phyloP scores from a whole-genome alignment of 2,888 invertebrate genomes.

The Xanthorhoe designata region DNA sequence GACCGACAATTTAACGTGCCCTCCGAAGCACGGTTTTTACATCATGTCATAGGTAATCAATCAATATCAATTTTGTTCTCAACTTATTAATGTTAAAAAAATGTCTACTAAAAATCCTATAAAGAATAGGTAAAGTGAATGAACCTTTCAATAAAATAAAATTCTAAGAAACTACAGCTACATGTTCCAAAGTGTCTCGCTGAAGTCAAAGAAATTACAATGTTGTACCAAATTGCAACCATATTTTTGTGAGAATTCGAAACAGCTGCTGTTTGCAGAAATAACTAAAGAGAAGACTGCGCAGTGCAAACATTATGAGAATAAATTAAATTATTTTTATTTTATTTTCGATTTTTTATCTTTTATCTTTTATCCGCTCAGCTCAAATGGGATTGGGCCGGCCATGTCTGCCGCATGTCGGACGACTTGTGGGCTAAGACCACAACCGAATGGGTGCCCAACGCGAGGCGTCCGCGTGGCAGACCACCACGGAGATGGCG shows the following conservation, averaged over 20 bases:
- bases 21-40: too few relatives aligned
- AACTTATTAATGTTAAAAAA: too few relatives aligned
- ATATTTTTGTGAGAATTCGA: constrained; percentile 11
- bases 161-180: neutral
- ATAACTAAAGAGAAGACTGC: constrained; percentile 10
- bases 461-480: too few relatives aligned
- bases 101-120: neutral
- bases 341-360: neutral
- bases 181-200: neutral
- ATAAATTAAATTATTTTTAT: neutral
- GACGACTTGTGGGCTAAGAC: too few relatives aligned
- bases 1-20: too few relatives aligned
- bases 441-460: too few relatives aligned
- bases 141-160: neutral
- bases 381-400: too few relatives aligned
- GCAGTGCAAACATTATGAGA: neutral
- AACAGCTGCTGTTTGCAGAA: constrained; percentile 20
- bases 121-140: neutral
- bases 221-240: constrained; percentile 16
- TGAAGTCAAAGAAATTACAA: constrained; percentile 11
- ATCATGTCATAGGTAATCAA: too few relatives aligned
- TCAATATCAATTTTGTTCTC: too few relatives aligned
- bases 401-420: too few relatives aligned
- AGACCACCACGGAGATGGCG: too few relatives aligned
- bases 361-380: too few relatives aligned